Evolutionary conservation across 1,140 invertebrate species (phyloP).

Genomic region (Saccostrea echinata): DNA sequence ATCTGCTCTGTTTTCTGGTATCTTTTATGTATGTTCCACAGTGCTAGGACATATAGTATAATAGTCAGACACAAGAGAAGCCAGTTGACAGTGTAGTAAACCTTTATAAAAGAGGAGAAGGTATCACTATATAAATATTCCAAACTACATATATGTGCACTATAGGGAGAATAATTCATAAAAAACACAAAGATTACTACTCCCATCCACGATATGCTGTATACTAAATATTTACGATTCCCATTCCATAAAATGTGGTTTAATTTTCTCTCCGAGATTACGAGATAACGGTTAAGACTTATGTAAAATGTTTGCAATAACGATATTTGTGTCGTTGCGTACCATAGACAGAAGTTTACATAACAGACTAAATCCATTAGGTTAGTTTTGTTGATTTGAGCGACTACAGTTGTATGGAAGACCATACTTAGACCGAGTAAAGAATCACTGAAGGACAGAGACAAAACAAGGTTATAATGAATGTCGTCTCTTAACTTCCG

Average conservation of each 20-base stretch:
- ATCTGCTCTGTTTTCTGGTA: not conserved
- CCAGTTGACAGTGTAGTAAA: not conserved
- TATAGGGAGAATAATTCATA: not conserved
- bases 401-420: not conserved
- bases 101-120: not conserved
- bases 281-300: not conserved
- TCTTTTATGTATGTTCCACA: not conserved
- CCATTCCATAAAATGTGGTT: not conserved
- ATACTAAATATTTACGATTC: not conserved
- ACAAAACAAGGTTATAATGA: not conserved
- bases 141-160: not conserved
- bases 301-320: constrained; percentile 2
- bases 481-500: not conserved
- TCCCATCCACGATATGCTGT: not conserved
- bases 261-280: not conserved
- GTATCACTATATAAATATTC: not conserved
- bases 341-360: not conserved
- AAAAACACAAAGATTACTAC: not conserved
- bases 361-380: not conserved
- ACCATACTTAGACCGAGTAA: not conserved
- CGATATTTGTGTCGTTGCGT: not conserved
- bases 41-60: not conserved
- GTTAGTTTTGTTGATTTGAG: not conserved
- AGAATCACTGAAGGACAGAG: not conserved
- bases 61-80: not conserved